Evolutionary conservation across 2,888 invertebrate species (phyloP).

Genomic region (Tipula lateralis): DNA sequence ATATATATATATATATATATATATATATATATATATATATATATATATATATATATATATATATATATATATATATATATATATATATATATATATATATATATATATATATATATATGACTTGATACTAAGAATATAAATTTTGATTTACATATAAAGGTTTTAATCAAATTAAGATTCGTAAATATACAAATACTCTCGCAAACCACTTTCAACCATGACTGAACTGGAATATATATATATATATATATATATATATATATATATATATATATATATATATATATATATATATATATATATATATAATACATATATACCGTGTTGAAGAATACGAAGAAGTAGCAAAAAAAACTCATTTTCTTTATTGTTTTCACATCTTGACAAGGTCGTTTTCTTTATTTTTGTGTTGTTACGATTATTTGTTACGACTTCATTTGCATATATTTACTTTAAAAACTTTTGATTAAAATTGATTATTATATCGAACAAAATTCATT

Average conservation of each 20-base stretch:
- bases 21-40: no score
- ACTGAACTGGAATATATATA: no score
- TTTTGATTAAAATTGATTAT: neutral
- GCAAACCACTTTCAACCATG: neutral
- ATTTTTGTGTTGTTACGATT: neutral
- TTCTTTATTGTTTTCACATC: neutral
- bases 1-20: no score
- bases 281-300: no score
- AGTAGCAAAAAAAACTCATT: neutral
- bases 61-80: no score
- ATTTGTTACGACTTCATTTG: neutral
- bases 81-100: no score
- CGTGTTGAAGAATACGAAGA: neutral
- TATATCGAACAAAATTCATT: neutral
- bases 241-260: no score
- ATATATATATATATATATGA: no score
- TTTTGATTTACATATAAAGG: neutral
- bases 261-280: no score
- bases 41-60: no score
- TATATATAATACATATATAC: neutral
- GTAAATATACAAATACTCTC: neutral
- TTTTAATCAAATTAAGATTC: neutral
- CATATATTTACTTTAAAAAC: neutral
- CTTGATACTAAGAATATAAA: neutral
- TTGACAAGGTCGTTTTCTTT: neutral